phyloP scores from a whole-genome alignment of 1,140 invertebrate genomes.

The Magallana ariakensis region DNA sequence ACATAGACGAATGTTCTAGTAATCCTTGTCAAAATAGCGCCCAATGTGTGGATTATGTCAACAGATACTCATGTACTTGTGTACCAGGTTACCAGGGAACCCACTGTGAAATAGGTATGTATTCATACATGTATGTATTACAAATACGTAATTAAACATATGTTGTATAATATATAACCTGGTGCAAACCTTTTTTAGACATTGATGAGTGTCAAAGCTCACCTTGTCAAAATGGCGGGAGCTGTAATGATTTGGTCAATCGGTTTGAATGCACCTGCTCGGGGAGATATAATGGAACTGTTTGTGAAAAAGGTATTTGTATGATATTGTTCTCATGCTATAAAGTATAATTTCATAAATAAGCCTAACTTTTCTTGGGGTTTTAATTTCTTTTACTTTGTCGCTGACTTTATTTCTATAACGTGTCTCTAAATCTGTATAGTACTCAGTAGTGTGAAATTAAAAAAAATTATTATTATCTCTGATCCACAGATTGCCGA shows the following conservation, averaged over 20 bases:
- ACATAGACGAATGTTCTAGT: conserved; percentile 36
- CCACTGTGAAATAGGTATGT: too few species aligned
- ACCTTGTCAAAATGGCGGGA: conserved; percentile 60
- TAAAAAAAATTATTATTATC: too few species aligned
- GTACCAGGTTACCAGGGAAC: neutral
- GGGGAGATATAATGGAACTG: conserved; percentile 70
- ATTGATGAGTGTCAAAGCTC: conserved; percentile 20
- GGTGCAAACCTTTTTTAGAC: neutral
- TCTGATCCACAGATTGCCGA: conserved; percentile 40
- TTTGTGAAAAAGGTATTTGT: conserved; percentile 54
- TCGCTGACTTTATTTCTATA: too few species aligned
- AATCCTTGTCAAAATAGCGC: conserved; percentile 40
- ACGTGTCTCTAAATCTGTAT: too few species aligned
- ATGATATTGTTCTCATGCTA: too few species aligned
- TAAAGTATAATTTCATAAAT: too few species aligned
- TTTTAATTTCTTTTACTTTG: too few species aligned
- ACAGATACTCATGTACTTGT: conserved; percentile 39
- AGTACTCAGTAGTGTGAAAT: too few species aligned
- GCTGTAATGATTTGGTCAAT: conserved; percentile 60
- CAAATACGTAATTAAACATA: too few species aligned
- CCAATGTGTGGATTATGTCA: conserved; percentile 22
- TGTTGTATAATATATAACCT: too few species aligned
- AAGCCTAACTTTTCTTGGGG: too few species aligned
- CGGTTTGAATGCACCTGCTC: conserved; percentile 71
- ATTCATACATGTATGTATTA: too few species aligned